A percentile compares a stretch with the other conserved stretches of the same genome.
phyloP scores from a whole-genome alignment of 1,140 invertebrate genomes.

The Megathymus violae region DNA sequence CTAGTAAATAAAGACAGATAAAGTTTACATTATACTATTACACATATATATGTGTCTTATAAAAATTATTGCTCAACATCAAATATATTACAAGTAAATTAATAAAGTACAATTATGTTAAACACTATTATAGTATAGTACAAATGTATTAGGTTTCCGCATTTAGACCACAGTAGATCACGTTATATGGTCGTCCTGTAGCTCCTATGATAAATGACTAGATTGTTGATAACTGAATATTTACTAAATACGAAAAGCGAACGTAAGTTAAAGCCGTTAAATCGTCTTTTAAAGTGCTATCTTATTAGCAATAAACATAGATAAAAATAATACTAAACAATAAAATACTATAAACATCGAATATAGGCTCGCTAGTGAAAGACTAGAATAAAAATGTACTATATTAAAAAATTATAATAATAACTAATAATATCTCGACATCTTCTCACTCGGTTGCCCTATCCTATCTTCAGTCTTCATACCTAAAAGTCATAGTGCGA shows the following conservation, averaged over 20 bases:
- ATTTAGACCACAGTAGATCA: too few relatives aligned
- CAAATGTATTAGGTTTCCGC: too few relatives aligned
- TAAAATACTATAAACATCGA: too few relatives aligned
- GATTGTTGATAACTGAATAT: slow-evolving; percentile 9
- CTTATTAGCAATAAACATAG: neutral
- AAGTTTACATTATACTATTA: too few relatives aligned
- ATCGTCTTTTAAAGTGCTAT: slow-evolving; percentile 7
- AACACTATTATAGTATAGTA: too few relatives aligned
- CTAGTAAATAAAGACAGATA: too few relatives aligned
- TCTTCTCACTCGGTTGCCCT: neutral
- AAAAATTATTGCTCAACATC: too few relatives aligned
- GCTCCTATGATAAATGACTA: slow-evolving; percentile 19
- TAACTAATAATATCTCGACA: neutral
- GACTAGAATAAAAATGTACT: slow-evolving; percentile 17
- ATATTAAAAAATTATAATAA: neutral
- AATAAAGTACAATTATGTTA: too few relatives aligned
- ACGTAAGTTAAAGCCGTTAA: slow-evolving; percentile 16
- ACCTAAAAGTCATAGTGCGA: slow-evolving; percentile 7
- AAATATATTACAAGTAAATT: too few relatives aligned
- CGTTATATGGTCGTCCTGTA: too few relatives aligned
- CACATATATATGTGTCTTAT: too few relatives aligned
- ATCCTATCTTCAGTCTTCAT: slow-evolving; percentile 16
- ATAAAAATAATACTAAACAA: neutral
- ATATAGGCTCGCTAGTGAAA: slow-evolving; percentile 1
- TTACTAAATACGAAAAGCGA: slow-evolving; percentile 5